Conservation (phyloP, 2,888 invertebrate species). For the Amblyteles armatorius region DNA sequence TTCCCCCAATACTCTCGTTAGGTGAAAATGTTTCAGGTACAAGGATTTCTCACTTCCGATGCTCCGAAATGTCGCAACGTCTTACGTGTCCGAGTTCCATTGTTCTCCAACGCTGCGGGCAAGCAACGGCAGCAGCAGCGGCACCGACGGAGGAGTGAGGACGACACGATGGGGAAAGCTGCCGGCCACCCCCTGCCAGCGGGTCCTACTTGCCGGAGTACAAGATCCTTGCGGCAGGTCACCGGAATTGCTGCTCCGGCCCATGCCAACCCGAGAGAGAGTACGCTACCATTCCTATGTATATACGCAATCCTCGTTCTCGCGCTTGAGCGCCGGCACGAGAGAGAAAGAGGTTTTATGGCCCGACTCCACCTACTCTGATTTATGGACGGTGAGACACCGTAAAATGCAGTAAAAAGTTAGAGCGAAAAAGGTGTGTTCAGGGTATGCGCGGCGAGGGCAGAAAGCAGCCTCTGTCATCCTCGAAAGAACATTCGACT, state of each 20-base stretch:
- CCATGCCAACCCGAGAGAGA: constrained; percentile 34
- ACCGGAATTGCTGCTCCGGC: constrained; percentile 31
- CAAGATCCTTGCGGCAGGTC: constrained; percentile 68
- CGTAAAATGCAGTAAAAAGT: constrained; percentile 79
- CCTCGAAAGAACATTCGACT: constrained; percentile 14
- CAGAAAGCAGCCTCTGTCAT: constrained; percentile 17
- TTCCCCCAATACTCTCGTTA: constrained; percentile 13
- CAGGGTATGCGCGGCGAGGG: constrained; percentile 42
- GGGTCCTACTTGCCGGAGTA: constrained; percentile 38
- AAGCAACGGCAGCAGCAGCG: constrained; percentile 56
- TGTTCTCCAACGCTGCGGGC: constrained; percentile 71
- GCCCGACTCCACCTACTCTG: constrained; percentile 73
- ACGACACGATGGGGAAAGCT: constrained; percentile 66
- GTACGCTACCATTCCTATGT: constrained; percentile 33
- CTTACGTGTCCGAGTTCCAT: constrained; percentile 75
- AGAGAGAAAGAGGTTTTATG: constrained; percentile 75
- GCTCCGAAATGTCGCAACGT: constrained; percentile 82
- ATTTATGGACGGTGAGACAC: constrained; percentile 80
- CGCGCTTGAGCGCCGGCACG: constrained; percentile 71
- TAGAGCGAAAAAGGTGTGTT: constrained; percentile 59
- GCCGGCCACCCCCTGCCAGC: constrained; percentile 64
- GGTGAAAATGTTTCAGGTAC: constrained; percentile 64
- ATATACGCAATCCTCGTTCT: constrained; percentile 54
- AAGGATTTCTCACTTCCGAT: constrained; percentile 72
- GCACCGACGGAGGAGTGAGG: constrained; percentile 41